Evolutionary conservation across 1,140 invertebrate species (phyloP).

Genomic region (Metaphire vulgaris): DNA sequence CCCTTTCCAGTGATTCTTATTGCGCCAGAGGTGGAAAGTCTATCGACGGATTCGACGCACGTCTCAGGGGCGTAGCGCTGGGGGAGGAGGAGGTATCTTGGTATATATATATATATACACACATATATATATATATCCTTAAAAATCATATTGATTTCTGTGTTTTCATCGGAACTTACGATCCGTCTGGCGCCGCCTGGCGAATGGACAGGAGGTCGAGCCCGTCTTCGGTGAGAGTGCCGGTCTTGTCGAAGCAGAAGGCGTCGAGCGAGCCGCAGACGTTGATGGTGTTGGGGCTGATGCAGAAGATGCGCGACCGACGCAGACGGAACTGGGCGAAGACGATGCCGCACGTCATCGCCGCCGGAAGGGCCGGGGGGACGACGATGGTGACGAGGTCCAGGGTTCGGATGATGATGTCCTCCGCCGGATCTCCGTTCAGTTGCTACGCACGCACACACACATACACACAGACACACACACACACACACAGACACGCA

Average conservation of each 20-base stretch:
- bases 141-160: too few relatives aligned
- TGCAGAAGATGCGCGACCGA: conserved; percentile 76
- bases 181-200: neutral
- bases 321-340: conserved; percentile 72
- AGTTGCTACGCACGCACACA: neutral
- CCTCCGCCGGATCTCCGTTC: conserved; percentile 41
- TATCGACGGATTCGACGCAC: too few relatives aligned
- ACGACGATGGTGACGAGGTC: conserved; percentile 92
- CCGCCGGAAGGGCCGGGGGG: conserved; percentile 86
- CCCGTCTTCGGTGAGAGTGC: conserved; percentile 86
- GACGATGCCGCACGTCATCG: conserved; percentile 85
- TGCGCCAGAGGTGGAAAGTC: too few relatives aligned
- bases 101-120: too few relatives aligned
- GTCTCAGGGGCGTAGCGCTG: too few relatives aligned
- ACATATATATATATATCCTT: too few relatives aligned
- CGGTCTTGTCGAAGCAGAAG: conserved; percentile 73
- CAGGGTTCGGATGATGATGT: conserved; percentile 68
- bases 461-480: too few relatives aligned
- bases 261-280: conserved; percentile 85
- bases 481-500: too few relatives aligned
- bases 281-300: conserved; percentile 80
- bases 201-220: conserved; percentile 60
- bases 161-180: too few relatives aligned
- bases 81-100: too few relatives aligned
- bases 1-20: too few relatives aligned